These are phyloP conservation scores for Hormaphis cornu DNA, from an alignment of 1,140 invertebrate genomes.

Conservation along the genomic window DNA sequence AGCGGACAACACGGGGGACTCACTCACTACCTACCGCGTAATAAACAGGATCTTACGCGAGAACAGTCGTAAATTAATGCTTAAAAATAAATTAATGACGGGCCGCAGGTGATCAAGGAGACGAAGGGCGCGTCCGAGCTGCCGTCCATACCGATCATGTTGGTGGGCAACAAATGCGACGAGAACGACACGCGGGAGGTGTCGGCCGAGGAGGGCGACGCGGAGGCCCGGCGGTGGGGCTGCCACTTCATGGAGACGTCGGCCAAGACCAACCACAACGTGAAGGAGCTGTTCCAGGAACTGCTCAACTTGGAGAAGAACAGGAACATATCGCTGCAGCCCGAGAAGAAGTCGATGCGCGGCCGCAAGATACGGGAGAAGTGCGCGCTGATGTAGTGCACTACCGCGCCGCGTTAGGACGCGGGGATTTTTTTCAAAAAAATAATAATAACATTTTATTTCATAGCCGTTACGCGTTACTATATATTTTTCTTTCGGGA, in stretches of 20 bases:
- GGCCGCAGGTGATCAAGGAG: conserved; percentile 53
- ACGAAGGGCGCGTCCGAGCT: conserved; percentile 65
- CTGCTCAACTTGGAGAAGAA: conserved; percentile 94
- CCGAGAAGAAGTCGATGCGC: conserved; percentile 59
- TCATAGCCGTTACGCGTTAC: neutral
- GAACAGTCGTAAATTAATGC: too few species aligned
- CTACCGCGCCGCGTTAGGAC: conserved; percentile 34
- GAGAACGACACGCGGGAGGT: conserved; percentile 84
- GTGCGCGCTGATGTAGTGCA: conserved; percentile 50
- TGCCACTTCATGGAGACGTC: conserved; percentile 98
- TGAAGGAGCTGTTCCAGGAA: conserved; percentile 86
- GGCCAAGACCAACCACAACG: conserved; percentile 98
- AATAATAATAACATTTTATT: too few species aligned
- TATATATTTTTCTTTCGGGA: neutral
- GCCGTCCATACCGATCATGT: conserved; percentile 82
- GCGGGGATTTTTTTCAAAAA: neutral
- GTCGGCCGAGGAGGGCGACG: conserved; percentile 64
- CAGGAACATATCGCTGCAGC: conserved; percentile 84
- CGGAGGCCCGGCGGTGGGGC: conserved; percentile 80
- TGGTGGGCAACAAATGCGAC: conserved; percentile 92
- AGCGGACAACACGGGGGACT: too few species aligned
- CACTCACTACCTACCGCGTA: too few species aligned
- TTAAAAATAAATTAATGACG: too few species aligned
- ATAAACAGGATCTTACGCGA: too few species aligned
- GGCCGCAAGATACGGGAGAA: conserved; percentile 62